Conservation (phyloP, 2,113 vertebrate genomes). For the Melanostigma gelatinosum region DNA sequence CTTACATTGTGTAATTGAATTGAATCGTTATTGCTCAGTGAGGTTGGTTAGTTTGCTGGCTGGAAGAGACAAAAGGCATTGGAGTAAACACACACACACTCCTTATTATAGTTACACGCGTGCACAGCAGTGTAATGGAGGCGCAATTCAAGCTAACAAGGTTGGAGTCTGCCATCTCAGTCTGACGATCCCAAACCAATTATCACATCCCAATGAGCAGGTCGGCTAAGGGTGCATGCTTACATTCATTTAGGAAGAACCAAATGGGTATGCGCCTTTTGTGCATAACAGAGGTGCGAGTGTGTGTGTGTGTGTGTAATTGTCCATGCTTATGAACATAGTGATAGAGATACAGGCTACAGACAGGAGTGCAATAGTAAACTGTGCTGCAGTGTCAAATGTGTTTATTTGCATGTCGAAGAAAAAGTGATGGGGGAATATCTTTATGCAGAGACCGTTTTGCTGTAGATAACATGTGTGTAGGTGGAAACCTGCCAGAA, state of each 20-base stretch:
- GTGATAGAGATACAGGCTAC: constrained; percentile 14
- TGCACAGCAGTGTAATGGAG: constrained; percentile 33
- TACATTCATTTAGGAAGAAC: constrained; percentile 59
- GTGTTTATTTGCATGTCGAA: constrained; percentile 34
- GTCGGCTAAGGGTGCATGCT: constrained; percentile 66
- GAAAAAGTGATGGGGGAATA: constrained; percentile 12
- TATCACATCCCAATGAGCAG: constrained; percentile 74
- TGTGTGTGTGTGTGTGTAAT: background rate
- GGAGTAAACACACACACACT: constrained; percentile 19
- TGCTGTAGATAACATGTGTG: background rate
- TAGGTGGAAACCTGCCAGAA: constrained; percentile 8
- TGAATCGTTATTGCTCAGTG: constrained; percentile 43
- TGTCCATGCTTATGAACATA: constrained; percentile 8
- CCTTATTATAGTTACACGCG: constrained; percentile 3
- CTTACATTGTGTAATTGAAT: constrained; percentile 38
- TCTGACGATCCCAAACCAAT: constrained; percentile 74
- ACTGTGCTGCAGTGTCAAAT: constrained; percentile 23
- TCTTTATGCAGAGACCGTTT: constrained; percentile 8
- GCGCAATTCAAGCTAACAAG: constrained; percentile 69
- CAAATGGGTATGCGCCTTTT: constrained; percentile 30
- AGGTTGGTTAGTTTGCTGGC: constrained; percentile 48
- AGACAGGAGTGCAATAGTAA: constrained; percentile 22
- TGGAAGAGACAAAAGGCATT: constrained; percentile 27
- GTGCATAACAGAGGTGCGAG: constrained; percentile 15
- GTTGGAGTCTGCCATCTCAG: constrained; percentile 63